Evolutionary conservation across 2,888 invertebrate species (phyloP), one percentile per base, ranked within the genome.

Genomic region (Nymphalis polychloros): DNA sequence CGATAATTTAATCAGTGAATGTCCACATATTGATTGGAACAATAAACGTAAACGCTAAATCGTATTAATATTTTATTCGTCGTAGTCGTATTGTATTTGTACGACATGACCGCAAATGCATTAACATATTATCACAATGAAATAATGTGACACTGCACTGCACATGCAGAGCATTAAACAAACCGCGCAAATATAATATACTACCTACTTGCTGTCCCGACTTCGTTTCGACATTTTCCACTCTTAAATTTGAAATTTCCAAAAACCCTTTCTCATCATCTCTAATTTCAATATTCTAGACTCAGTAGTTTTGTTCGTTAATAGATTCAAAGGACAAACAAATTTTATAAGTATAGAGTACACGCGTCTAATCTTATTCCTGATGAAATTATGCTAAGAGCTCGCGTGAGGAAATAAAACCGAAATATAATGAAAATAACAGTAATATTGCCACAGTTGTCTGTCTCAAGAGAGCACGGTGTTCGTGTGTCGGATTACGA

Each of bases 401-500:
- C 41, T 70, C 60, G 66, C 68, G 70, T 70, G 70, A 70, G 67
- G 23, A 63, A 62, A 61, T 61, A 50, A 63, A 65, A 72, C 47
- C 55, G 65, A 68, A 70, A 68, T 66, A 31, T 62, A 61, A 66
- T 68, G 70, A 66, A 67, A 64, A 64, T 64, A 61, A 63, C 63
- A 63, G 67, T 68, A 63, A 8, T 17, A 65, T 57, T 53, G 67
- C 50, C 57, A 61, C 67, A 67, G 67, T 61, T 64, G 52, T 57
- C 20, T 20, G 62, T 65, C 63, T 59, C 63, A 27, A 63, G 68
- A 59, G 62, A 59, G 59, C 65, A 47, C 67, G 10, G 62, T 50
- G 60, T 70, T 71, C 66, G 71, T 71, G 72, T 69, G 69, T 64
- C 70, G 70, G 73, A 76, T 74, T 68, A 69, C 73, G 63, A 71